These are phyloP conservation scores for Sinocyclocheilus grahami DNA, from an alignment of 2,113 vertebrate species.

Conservation along the genomic window DNA sequence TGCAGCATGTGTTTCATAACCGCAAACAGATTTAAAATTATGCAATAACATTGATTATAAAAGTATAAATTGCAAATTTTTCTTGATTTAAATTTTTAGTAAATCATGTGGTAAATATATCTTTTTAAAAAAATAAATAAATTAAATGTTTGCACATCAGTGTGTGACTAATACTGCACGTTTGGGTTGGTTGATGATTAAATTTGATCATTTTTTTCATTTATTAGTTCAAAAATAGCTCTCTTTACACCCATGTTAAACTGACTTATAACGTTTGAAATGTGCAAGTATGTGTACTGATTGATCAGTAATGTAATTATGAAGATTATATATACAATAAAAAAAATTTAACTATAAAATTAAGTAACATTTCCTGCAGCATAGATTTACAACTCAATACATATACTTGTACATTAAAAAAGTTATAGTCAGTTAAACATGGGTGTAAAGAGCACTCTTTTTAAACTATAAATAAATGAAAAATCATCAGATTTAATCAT, in stretches of 20 bases:
- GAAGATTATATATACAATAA: too few species aligned
- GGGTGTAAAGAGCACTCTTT: neutral
- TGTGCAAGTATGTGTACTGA: too few species aligned
- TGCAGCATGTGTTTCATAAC: neutral
- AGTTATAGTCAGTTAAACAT: neutral
- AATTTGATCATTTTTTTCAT: neutral
- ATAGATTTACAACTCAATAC: neutral
- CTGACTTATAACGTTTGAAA: neutral
- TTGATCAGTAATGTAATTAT: too few species aligned
- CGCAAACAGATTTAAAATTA: neutral
- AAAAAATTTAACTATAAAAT: too few species aligned
- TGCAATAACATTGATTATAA: neutral
- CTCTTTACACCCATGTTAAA: neutral
- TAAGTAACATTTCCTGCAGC: too few species aligned
- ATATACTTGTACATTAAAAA: neutral
- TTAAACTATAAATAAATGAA: neutral
- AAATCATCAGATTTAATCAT: neutral
- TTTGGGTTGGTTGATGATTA: neutral
- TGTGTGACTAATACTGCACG: too few species aligned
- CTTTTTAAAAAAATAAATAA: neutral
- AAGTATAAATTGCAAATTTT: too few species aligned
- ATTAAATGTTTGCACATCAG: too few species aligned
- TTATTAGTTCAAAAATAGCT: neutral
- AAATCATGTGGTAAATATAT: neutral
- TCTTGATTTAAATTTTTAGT: too few species aligned